Evolutionary conservation across 2,113 vertebrate genomes (phyloP).

Genomic region (Calidris pygmaea): DNA sequence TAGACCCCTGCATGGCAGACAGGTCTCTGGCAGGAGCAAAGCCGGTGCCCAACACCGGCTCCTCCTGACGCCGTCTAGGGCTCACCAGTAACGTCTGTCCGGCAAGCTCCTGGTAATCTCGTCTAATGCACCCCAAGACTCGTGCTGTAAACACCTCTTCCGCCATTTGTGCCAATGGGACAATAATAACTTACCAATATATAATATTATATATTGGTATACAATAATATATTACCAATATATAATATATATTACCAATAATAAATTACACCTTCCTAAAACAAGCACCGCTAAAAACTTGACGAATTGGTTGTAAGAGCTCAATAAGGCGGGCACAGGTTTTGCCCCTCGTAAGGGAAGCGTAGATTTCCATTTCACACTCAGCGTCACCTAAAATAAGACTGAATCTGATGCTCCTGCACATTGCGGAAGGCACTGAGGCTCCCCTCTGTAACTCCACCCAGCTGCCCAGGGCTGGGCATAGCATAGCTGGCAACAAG

Average conservation of each 20-base stretch:
- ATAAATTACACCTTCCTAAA: not conserved
- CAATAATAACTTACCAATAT: too few relatives aligned
- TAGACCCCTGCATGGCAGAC: accelerated
- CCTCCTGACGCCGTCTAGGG: accelerated
- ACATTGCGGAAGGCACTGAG: not conserved
- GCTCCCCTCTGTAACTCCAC: not conserved
- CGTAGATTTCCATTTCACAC: not conserved
- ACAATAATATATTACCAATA: too few relatives aligned
- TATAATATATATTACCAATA: too few relatives aligned
- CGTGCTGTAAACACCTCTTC: not conserved
- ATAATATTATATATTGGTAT: too few relatives aligned
- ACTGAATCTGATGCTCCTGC: not conserved
- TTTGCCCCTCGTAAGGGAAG: not conserved
- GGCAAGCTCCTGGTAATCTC: not conserved
- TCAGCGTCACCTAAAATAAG: not conserved
- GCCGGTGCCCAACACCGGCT: not conserved
- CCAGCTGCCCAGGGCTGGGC: not conserved
- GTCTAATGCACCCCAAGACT: not conserved
- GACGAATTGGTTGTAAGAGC: not conserved
- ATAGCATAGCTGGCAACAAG: not conserved
- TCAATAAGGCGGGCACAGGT: not conserved
- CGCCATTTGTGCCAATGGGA: not conserved
- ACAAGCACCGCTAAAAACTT: not conserved
- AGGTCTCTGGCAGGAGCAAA: not conserved
- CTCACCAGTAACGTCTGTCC: not conserved